Conservation (phyloP, 1,140 invertebrate genomes). For the Chironomus tepperi region DNA sequence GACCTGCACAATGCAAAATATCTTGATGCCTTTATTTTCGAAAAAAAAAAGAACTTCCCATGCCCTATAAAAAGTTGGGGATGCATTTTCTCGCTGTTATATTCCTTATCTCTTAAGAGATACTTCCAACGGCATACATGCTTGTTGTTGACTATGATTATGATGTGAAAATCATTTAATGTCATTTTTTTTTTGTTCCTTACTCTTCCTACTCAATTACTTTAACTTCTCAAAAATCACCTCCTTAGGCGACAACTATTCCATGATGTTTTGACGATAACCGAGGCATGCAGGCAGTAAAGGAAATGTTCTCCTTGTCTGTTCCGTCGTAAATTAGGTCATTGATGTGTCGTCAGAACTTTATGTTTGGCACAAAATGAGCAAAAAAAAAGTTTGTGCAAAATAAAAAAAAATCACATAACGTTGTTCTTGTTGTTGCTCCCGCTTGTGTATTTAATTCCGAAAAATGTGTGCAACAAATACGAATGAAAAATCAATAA, state of each 20-base stretch:
- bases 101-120: background rate
- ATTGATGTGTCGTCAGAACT: constrained; percentile 15
- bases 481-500: background rate
- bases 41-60: background rate
- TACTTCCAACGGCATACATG: too few relatives aligned
- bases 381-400: background rate
- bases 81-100: background rate
- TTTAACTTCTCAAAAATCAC: background rate
- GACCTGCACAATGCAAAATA: constrained; percentile 23
- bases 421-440: too few relatives aligned
- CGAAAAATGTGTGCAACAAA: background rate
- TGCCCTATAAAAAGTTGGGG: background rate
- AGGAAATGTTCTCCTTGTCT: background rate
- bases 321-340: constrained; percentile 4
- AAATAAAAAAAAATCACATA: background rate
- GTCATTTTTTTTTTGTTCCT: too few relatives aligned
- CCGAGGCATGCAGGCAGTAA: background rate
- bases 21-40: background rate
- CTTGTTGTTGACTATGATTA: too few relatives aligned
- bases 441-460: background rate
- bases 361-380: constrained; percentile 20
- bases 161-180: too few relatives aligned
- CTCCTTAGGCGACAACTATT: background rate
- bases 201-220: background rate
- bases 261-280: too few relatives aligned